Evolutionary conservation across 2,113 vertebrate species (phyloP).

Genomic region (Typhlomys cinereus): DNA sequence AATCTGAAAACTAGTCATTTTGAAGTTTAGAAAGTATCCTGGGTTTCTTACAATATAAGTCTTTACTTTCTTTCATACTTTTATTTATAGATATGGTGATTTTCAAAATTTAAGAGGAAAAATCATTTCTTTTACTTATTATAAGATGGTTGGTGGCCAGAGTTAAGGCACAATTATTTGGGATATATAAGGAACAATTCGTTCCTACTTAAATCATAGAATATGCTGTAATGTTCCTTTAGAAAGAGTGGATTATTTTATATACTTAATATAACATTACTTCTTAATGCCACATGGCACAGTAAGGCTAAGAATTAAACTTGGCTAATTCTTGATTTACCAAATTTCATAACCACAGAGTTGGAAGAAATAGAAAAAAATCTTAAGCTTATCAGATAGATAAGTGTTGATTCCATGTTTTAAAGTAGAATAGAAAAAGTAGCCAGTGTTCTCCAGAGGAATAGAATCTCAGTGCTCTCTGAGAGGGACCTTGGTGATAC

Average conservation of each 20-base stretch:
- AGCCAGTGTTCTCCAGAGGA: background rate
- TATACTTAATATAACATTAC: slow-evolving; percentile 33
- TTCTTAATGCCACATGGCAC: slow-evolving; percentile 31
- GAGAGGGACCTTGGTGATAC: background rate
- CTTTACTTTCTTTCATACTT: background rate
- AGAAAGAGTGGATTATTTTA: slow-evolving; percentile 28
- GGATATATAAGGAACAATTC: slow-evolving; percentile 31
- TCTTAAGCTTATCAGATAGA: background rate
- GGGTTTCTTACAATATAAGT: slow-evolving; percentile 39
- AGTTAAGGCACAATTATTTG: slow-evolving; percentile 49
- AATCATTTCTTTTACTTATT: slow-evolving; percentile 42
- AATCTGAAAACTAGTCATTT: slow-evolving; percentile 3
- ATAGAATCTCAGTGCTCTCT: background rate
- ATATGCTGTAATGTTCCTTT: slow-evolving; percentile 4
- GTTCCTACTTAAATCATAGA: slow-evolving; percentile 53
- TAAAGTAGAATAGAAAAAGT: background rate
- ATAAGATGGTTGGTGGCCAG: slow-evolving; percentile 32
- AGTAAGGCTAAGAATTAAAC: background rate
- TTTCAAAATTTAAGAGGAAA: slow-evolving; percentile 51
- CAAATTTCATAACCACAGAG: background rate
- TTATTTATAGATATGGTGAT: slow-evolving; percentile 29
- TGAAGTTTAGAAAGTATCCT: background rate
- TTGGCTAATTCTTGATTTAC: background rate
- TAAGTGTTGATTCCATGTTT: background rate
- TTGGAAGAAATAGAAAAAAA: slow-evolving; percentile 13